Base-by-base conservation (phyloP, 2,888 invertebrate species). In the Phlogophora meticulosa region DNA sequence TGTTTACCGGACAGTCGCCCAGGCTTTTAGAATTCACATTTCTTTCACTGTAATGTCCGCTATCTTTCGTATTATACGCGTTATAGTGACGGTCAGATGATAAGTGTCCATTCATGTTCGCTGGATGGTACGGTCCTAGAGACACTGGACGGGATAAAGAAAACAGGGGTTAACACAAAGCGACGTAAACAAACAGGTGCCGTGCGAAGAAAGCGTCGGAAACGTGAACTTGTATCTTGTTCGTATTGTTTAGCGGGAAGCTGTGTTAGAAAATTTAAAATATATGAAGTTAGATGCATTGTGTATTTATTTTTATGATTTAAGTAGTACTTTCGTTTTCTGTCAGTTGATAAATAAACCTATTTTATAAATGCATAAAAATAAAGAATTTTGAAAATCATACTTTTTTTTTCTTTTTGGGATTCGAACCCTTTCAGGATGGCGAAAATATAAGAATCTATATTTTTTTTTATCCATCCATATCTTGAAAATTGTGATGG, bases 51-150 rank as follows among this genome's bases (percentile, higher is more conserved):
- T 94, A 94, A 94, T 94, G 92, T 77, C 92, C 92, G 92, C 91
- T 94, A 94, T 94, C 95, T 95, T 93, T 94, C 92, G 90, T 90
- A 85, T 94, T 93, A 94, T 94, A 94, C 92, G 90, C 89, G 92
- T 93, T 93, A 93, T 93, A 94, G 89, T 93, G 92, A 87, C 93
- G 92, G 91, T 93, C 93, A 91, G 93, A 90, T 82, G 91, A 89
- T 91, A 94, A 88, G 88, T 92, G 92, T 88, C 92, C 92, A 91
- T 94, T 94, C 93, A 92, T 85, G 92, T 93, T 93, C 86, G 91
- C 91, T 75, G 95, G 94, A 76, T 94, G 94, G 85, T 95, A 95
- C 87, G 95, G 94, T 86, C 95, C 94, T 87, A 95, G 93, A 85
- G 94, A 94, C 91, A 93, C 95, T 95, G 92, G 88, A 84, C 90